phyloP scores from a whole-genome alignment of 2,888 invertebrate genomes.

The Leucoma salicis region DNA sequence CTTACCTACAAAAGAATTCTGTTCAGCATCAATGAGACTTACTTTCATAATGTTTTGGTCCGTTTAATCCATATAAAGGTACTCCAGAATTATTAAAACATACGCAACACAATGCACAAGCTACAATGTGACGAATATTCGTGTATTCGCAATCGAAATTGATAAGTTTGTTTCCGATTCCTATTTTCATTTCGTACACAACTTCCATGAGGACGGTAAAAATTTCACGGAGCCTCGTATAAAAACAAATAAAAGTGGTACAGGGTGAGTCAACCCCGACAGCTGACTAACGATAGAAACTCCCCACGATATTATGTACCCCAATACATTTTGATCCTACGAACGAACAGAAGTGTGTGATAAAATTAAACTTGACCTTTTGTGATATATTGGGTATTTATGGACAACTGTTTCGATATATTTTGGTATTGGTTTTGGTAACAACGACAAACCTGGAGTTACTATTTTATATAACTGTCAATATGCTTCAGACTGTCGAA shows the following conservation, averaged over 20 bases:
- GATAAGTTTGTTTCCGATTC: constrained; percentile 7
- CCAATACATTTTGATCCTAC: constrained; percentile 20
- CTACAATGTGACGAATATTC: background rate
- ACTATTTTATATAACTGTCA: too few species aligned
- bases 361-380: constrained; percentile 39
- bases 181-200: constrained; percentile 23
- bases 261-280: constrained; percentile 33
- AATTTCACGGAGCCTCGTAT: constrained; percentile 34
- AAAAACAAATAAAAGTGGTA: constrained; percentile 37
- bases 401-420: constrained; percentile 15
- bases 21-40: too few species aligned
- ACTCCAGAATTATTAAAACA: too few species aligned
- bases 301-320: constrained; percentile 26
- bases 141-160: too few species aligned
- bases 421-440: too few species aligned
- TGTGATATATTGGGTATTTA: constrained; percentile 2
- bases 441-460: too few species aligned
- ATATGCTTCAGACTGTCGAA: too few species aligned
- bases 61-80: too few species aligned
- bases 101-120: background rate
- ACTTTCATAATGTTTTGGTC: too few species aligned
- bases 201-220: constrained; percentile 17
- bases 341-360: constrained; percentile 11
- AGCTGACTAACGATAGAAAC: constrained; percentile 35
- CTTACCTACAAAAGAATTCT: too few species aligned